Base-by-base conservation (phyloP, 2,888 invertebrate genomes). In the Drosophila cyrtoloma region DNA sequence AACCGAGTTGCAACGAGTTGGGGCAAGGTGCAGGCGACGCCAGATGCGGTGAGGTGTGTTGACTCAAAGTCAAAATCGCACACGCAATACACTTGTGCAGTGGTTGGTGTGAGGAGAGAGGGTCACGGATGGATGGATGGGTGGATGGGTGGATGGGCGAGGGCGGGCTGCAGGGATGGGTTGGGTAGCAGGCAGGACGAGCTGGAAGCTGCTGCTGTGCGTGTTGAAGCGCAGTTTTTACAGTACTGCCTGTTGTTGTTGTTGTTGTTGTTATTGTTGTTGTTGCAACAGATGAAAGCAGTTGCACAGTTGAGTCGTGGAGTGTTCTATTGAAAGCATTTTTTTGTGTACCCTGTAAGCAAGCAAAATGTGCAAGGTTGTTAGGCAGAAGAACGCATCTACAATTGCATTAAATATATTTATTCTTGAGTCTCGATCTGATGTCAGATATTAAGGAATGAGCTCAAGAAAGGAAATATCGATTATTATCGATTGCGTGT, bases 201-300 rank as follows among this genome's bases (percentile, higher is more conserved):
- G 62, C 39, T 61, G 70, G 67, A 52, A 42, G 73, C 60, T 68
- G 78, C 62, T 69, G 77, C 75, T 84, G 90, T 88, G 90, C 87
- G 87, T 88, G 90, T 90, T 88, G 84, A 88, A 88, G 90, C 90
- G 79, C 88, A 82, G 71, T 81, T 88, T 90, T 87, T 90, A 73
- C 86, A 57, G 82, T 80, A 74, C 72, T 61, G 55, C 51, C 60
- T 59, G 66, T 60, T 53, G 51, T 63, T 63, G 51, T 59, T 60
- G 55, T 28, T 71, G 51, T 55, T 71, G 53, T 53, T 58, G 39
- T 57, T 61, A 52, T 51, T 70, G 39, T 53, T 64, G 57, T 75
- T 71, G 58, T 77, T 61, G 68, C 69, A 80, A 71, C 71, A 84
- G 78, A 78, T 79, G 55, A 59, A 61, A 62, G 77, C 58, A 64